A percentile compares a stretch with the other conserved stretches of the same genome.
Conservation (phyloP, 2,797 vertebrate species). For the Mergus octosetaceus region DNA sequence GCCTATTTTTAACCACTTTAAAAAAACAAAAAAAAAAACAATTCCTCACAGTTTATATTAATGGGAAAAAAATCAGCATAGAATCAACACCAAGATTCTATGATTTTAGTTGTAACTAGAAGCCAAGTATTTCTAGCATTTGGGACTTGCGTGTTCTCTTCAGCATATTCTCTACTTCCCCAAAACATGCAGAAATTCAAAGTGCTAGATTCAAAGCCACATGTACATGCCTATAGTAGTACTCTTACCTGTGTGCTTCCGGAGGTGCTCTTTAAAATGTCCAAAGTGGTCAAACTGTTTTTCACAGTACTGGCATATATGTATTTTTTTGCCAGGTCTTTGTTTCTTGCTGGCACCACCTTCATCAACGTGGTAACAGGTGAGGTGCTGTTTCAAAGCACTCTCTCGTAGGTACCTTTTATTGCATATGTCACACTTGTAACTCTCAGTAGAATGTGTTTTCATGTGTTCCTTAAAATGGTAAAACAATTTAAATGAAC, state of each 20-base stretch:
- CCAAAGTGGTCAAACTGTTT: conserved; percentile 99
- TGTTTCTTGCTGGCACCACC: conserved; percentile 87
- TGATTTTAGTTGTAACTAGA: background rate
- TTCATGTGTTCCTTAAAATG: conserved; percentile 99
- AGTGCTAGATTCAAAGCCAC: background rate
- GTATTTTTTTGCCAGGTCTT: conserved; percentile 93
- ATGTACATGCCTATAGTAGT: background rate
- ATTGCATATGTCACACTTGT: conserved; percentile 91
- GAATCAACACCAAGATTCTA: background rate
- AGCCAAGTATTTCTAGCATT: background rate
- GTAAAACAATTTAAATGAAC: conserved; percentile 96
- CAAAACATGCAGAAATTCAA: background rate
- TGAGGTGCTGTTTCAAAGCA: conserved; percentile 93
- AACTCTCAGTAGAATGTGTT: conserved; percentile 90
- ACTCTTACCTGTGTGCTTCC: conserved; percentile 94
- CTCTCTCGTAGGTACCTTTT: conserved; percentile 95
- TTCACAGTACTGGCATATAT: conserved; percentile 95
- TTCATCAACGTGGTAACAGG: conserved; percentile 90
- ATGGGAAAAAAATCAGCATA: background rate
- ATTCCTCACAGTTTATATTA: background rate
- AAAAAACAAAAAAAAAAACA: background rate
- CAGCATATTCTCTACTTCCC: background rate
- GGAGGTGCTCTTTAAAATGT: conserved; percentile 98
- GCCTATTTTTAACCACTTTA: background rate
- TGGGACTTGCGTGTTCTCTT: background rate